phyloP scores from a whole-genome alignment of 2,888 invertebrate genomes.

The Ochlodes sylvanus region DNA sequence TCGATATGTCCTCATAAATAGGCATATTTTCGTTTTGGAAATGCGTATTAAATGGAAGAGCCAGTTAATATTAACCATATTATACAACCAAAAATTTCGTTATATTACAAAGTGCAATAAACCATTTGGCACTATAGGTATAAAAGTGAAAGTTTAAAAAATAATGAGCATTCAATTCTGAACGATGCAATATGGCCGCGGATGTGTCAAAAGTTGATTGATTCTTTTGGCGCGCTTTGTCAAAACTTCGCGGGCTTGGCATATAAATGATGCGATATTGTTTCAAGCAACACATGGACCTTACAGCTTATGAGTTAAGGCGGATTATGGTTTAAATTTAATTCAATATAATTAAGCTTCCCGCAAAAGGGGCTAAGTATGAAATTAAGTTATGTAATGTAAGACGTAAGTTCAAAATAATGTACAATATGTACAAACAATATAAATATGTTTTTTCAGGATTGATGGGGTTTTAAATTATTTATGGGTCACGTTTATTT shows the following conservation, averaged over 20 bases:
- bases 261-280: not conserved
- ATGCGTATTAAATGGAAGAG: too few species aligned
- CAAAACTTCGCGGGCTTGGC: conserved; percentile 44
- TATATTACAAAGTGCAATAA: conserved; percentile 12
- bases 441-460: too few species aligned
- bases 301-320: not conserved
- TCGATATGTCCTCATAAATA: too few species aligned
- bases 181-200: conserved; percentile 44
- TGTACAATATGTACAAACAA: too few species aligned
- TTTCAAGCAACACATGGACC: not conserved
- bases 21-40: too few species aligned
- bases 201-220: conserved; percentile 43
- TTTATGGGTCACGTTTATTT: too few species aligned
- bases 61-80: not conserved
- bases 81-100: conserved; percentile 21
- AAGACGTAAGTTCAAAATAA: not conserved
- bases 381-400: conserved; percentile 4
- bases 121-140: conserved; percentile 29
- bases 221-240: conserved; percentile 48
- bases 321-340: not conserved
- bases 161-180: conserved; percentile 39
- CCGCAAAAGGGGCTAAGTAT: not conserved
- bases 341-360: not conserved
- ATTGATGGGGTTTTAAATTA: too few species aligned
- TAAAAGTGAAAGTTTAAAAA: conserved; percentile 50